Percentiles rank a stretch among this genome's conserved stretches.
phyloP scores from a whole-genome alignment of 2,888 invertebrate species.

The Hydropsyche betteni region DNA sequence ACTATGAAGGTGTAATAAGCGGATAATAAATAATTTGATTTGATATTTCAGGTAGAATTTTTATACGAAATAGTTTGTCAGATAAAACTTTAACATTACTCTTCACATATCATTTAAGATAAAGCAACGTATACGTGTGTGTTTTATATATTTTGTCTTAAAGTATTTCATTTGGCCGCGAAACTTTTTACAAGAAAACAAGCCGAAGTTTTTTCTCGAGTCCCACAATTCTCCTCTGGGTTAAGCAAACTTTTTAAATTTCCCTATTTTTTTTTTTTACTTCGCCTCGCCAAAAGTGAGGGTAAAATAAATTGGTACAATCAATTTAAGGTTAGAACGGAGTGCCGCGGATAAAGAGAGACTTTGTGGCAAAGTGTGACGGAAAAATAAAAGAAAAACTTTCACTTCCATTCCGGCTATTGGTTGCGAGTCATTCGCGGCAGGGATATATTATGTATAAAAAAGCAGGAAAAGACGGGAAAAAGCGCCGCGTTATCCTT shows the following conservation, averaged over 20 bases:
- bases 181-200: conserved; percentile 38
- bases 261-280: conserved; percentile 36
- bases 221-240: conserved; percentile 38
- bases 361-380: conserved; percentile 39
- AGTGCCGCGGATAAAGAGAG: conserved; percentile 42
- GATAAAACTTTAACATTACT: no score
- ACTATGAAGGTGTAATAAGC: no score
- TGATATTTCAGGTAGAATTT: no score
- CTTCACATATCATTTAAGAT: conserved; percentile 4
- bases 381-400: conserved; percentile 40
- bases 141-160: conserved; percentile 20
- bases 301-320: conserved; percentile 45
- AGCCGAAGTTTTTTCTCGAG: conserved; percentile 35
- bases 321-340: conserved; percentile 43
- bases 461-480: background rate
- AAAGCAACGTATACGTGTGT: conserved; percentile 1
- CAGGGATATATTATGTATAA: no score
- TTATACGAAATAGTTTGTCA: no score
- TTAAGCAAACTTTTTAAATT: conserved; percentile 44
- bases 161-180: conserved; percentile 36
- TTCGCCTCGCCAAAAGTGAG: conserved; percentile 37
- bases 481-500: conserved; percentile 23
- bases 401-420: conserved; percentile 33
- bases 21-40: no score
- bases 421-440: conserved; percentile 27